Base-by-base conservation (phyloP, 2,113 vertebrate genomes). In the Zingel zingel region DNA sequence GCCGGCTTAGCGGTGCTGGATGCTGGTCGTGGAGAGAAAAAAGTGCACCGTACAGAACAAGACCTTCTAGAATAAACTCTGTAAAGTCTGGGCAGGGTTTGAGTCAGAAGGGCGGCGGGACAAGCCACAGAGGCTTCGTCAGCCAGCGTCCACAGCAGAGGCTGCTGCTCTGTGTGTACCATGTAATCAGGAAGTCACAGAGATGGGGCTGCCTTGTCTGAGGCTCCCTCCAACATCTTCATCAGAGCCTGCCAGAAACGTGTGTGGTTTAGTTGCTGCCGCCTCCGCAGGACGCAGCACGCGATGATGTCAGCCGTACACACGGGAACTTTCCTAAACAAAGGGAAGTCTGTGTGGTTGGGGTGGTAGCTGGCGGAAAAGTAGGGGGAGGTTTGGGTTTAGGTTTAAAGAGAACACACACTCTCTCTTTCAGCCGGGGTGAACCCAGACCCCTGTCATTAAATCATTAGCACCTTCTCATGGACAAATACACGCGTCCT, bases 261-360 rank as follows among this genome's bases (percentile, higher is more conserved):
- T 94, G 90, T 94, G 94, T 87, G 94, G 88, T 92, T 89, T 51
- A 53, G 72, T 50, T 30, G 65, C 84, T 56, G 78, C 89, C 85
- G 90, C 92, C 93, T 91, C 90, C 86, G 83, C 90, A 83, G 82
- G 77, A 91, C 79, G 84, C 85, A 74, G 86, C 50, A 76, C 63
- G 47, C 74, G 53, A 91, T 96, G 95, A 96, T 95, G 95, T 96
- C 95, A 96, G 91, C 62, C 73, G 72, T 57, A 76, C 89, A 92
- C 91, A 91, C 91, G 84, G 92, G 93, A 94, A 92, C 93, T 88
- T 91, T 92, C 89, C 93, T 90, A 93, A 94, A 96, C 94, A 96
- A 96, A 95, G 95, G 91, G 86, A 92, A 86, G 95, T 93, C 94
- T 95, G 93, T 95, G 94, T 84, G 87, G 82, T 88, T 86, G 92